phyloP scores from a whole-genome alignment of 2,797 vertebrate species.

The Spinus pinus region DNA sequence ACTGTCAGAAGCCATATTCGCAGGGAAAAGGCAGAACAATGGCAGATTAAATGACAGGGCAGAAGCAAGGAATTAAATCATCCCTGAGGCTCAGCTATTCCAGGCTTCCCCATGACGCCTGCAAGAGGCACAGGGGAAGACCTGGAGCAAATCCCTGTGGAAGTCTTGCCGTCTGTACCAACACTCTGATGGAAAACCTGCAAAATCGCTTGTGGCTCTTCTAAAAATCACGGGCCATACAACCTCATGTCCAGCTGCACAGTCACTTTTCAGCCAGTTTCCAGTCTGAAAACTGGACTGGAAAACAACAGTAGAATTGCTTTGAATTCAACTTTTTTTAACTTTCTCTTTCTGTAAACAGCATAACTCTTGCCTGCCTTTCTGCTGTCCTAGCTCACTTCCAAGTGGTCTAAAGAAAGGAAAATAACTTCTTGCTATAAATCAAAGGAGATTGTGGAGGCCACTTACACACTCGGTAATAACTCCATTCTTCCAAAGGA shows the following conservation, averaged over 20 bases:
- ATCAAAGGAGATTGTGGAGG: neutral
- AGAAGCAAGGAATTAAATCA: constrained; percentile 35
- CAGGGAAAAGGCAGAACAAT: constrained; percentile 13
- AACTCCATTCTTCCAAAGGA: neutral
- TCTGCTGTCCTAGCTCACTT: neutral
- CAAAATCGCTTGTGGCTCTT: neutral
- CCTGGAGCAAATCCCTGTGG: neutral
- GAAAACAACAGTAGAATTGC: neutral
- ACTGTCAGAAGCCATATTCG: constrained; percentile 42
- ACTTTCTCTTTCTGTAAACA: neutral
- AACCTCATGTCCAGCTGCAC: fast-evolving
- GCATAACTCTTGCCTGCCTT: neutral
- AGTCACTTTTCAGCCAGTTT: neutral
- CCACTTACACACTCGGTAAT: neutral
- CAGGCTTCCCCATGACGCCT: neutral
- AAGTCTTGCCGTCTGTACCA: neutral
- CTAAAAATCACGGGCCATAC: neutral
- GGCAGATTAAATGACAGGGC: constrained; percentile 11
- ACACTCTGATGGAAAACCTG: neutral
- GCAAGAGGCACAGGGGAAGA: constrained; percentile 2
- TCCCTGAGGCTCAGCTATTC: constrained; percentile 1
- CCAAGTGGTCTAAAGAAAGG: neutral
- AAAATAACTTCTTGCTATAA: neutral
- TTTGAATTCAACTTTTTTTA: neutral
- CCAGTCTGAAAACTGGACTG: neutral